These are phyloP conservation scores for Mobula hypostoma DNA, from an alignment of 2,113 vertebrate genomes.

Conservation along the genomic window DNA sequence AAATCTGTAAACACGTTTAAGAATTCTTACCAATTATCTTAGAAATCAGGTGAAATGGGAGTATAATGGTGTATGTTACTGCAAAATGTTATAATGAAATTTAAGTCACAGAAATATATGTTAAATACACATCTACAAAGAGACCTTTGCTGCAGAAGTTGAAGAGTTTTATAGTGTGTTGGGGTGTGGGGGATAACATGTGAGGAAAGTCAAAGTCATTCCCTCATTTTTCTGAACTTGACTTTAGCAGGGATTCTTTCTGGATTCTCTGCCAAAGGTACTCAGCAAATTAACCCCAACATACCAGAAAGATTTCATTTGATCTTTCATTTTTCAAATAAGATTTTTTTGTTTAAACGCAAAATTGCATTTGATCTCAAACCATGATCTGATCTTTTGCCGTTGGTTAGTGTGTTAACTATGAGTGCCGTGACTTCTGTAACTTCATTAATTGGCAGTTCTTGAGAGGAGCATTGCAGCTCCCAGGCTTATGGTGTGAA, in stretches of 20 bases:
- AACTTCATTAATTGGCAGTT: constrained; percentile 36
- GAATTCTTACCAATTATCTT: not conserved
- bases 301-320: not conserved
- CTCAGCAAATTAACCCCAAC: not conserved
- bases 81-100: not conserved
- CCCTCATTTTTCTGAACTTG: not conserved
- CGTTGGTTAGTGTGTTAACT: constrained; percentile 21
- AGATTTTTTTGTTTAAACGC: not conserved
- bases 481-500: constrained; percentile 33
- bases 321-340: no score
- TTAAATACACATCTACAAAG: no score
- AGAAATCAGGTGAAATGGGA: not conserved
- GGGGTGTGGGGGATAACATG: no score
- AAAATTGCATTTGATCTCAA: constrained; percentile 17
- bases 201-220: not conserved
- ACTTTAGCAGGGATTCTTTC: not conserved
- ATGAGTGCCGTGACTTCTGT: not conserved
- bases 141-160: not conserved
- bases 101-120: not conserved
- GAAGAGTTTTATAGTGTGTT: no score
- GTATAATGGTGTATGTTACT: not conserved
- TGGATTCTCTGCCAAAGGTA: not conserved
- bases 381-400: not conserved
- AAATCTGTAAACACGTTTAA: not conserved
- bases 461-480: constrained; percentile 19